phyloP scores from a whole-genome alignment of 2,113 vertebrate species.

The Thryonomys swinderianus region DNA sequence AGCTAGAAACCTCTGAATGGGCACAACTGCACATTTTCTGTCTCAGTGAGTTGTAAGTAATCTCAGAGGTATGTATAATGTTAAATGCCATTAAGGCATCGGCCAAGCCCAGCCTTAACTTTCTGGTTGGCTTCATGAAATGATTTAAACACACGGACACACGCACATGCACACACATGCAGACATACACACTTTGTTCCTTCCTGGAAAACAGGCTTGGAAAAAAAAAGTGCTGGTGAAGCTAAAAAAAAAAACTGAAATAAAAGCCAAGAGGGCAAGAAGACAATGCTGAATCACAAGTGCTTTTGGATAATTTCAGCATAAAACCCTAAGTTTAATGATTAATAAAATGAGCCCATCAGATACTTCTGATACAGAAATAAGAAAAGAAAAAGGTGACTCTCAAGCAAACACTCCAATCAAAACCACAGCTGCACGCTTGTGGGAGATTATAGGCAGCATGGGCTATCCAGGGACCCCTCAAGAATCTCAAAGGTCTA shows the following conservation, averaged over 20 bases:
- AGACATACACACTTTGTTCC: background rate
- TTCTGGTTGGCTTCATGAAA: background rate
- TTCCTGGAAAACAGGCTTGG: background rate
- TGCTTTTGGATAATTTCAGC: background rate
- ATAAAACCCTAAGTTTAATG: background rate
- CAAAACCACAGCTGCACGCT: background rate
- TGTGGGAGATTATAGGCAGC: rapidly evolving
- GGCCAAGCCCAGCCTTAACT: background rate
- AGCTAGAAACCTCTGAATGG: background rate
- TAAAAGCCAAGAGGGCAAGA: background rate
- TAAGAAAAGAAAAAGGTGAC: background rate
- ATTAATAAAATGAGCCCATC: background rate
- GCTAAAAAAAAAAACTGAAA: background rate
- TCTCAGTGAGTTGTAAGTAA: background rate
- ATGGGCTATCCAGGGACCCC: rapidly evolving
- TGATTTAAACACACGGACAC: background rate
- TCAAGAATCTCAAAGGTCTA: background rate
- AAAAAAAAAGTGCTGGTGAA: background rate
- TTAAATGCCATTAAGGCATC: background rate
- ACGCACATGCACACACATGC: background rate
- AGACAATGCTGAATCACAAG: background rate
- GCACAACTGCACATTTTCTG: background rate
- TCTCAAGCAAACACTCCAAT: background rate
- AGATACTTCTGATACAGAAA: background rate
- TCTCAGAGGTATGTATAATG: background rate